Conservation (phyloP, 1,140 invertebrate genomes). For the Ridgeia piscesae region DNA sequence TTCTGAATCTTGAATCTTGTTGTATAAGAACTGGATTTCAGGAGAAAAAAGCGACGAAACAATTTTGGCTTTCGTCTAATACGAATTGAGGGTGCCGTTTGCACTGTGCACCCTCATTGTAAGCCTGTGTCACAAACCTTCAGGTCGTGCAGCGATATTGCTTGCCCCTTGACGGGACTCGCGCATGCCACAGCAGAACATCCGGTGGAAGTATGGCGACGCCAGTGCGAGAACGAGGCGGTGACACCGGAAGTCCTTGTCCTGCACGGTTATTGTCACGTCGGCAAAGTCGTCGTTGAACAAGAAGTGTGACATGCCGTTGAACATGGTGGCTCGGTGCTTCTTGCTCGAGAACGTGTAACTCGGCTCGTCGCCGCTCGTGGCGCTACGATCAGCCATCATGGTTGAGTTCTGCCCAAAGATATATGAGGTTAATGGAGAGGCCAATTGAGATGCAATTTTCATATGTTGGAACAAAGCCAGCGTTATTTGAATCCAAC, state of each 20-base stretch:
- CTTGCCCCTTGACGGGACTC: neutral
- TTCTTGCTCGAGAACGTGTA: neutral
- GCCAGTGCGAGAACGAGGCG: neutral
- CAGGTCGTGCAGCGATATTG: neutral
- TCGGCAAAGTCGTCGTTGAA: neutral
- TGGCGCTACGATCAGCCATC: neutral
- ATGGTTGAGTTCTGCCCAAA: neutral
- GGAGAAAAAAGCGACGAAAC: too few relatives aligned
- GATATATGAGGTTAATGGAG: neutral
- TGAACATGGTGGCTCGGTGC: neutral
- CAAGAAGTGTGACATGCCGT: neutral
- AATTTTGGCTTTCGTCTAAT: too few relatives aligned
- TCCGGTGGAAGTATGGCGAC: neutral
- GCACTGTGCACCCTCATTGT: neutral
- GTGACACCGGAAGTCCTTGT: neutral
- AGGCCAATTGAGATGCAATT: too few relatives aligned
- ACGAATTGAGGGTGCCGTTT: too few relatives aligned
- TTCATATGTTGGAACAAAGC: too few relatives aligned
- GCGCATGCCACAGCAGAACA: neutral
- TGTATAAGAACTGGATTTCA: too few relatives aligned
- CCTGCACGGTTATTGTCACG: neutral
- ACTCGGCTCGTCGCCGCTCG: neutral
- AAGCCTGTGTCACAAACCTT: neutral
- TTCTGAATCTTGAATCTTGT: too few relatives aligned
- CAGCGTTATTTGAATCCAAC: too few relatives aligned